Evolutionary conservation across 2,797 vertebrate species (phyloP).

Genomic region (Hirundo rustica): DNA sequence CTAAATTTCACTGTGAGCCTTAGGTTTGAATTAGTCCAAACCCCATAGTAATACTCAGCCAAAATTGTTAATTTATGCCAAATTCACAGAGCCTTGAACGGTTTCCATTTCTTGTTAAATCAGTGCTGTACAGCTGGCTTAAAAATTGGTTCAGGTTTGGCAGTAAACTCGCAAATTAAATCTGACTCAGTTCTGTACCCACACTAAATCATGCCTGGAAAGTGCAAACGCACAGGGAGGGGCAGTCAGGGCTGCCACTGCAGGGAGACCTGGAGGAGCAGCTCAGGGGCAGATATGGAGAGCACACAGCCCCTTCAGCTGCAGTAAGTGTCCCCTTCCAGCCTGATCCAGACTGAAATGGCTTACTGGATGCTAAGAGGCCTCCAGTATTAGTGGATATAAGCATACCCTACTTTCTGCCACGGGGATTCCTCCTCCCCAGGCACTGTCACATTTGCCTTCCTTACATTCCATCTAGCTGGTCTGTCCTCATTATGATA

Average conservation of each 20-base stretch:
- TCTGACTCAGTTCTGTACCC: slow-evolving; percentile 26
- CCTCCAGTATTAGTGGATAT: too few species aligned
- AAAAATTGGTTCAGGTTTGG: slow-evolving; percentile 43
- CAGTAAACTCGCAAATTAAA: not conserved
- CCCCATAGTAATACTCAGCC: not conserved
- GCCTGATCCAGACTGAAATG: not conserved
- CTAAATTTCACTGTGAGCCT: slow-evolving; percentile 32
- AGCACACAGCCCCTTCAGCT: not conserved
- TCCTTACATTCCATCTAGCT: not conserved
- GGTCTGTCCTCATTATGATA: not conserved
- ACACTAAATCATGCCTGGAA: not conserved
- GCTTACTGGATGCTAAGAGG: not conserved
- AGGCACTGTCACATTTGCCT: not conserved
- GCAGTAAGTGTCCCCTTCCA: not conserved
- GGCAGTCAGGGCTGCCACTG: not conserved
- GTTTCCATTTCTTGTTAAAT: slow-evolving; percentile 62
- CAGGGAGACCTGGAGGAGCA: not conserved
- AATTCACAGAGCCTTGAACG: slow-evolving; percentile 40
- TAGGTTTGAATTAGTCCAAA: slow-evolving; percentile 37
- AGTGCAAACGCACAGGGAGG: rapidly evolving
- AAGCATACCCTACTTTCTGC: not conserved
- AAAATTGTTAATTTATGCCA: slow-evolving; percentile 58
- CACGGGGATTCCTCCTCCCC: not conserved
- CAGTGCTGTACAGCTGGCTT: slow-evolving; percentile 44
- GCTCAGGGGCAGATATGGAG: not conserved